Percentiles rank a stretch among this genome's conserved stretches.
Evolutionary conservation across 2,888 invertebrate genomes (phyloP).

Genomic region (Luffia ferchaultella): DNA sequence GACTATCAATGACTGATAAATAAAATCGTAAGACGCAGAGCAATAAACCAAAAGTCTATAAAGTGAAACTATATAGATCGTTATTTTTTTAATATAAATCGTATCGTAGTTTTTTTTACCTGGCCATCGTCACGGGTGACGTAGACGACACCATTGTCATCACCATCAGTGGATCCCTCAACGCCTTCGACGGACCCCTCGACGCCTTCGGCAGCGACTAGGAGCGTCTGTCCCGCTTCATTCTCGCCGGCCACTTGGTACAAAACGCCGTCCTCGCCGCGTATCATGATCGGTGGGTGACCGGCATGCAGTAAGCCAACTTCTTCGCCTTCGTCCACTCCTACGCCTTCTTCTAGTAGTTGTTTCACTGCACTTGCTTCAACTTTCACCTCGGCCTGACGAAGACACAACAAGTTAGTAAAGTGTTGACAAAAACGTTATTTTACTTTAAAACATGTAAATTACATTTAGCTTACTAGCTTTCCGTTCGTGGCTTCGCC

Average conservation of each 20-base stretch:
- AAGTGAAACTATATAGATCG: too few species aligned
- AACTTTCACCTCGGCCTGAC: slow-evolving; percentile 50
- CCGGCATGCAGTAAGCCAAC: slow-evolving; percentile 28
- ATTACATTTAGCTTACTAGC: too few species aligned
- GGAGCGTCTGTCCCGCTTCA: slow-evolving; percentile 77
- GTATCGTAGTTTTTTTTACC: too few species aligned
- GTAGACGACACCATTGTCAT: slow-evolving; percentile 73
- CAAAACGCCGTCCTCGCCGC: slow-evolving; percentile 80
- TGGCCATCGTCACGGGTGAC: slow-evolving; percentile 56
- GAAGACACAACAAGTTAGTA: too few species aligned
- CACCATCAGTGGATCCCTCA: slow-evolving; percentile 65
- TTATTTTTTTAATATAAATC: too few species aligned
- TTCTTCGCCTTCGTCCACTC: slow-evolving; percentile 47
- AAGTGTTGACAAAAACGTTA: too few species aligned
- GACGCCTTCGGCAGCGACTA: slow-evolving; percentile 73
- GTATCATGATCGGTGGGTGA: slow-evolving; percentile 69
- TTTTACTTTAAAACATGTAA: too few species aligned
- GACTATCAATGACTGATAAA: too few species aligned
- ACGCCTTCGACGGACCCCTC: slow-evolving; percentile 71
- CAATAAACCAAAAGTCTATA: too few species aligned
- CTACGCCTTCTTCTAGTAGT: slow-evolving; percentile 46
- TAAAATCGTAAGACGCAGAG: too few species aligned
- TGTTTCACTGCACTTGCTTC: slow-evolving; percentile 70
- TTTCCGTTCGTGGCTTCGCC: too few species aligned
- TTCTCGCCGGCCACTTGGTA: slow-evolving; percentile 85